Percentiles rank a stretch among this genome's conserved stretches.
Conservation (phyloP, 2,888 invertebrate genomes). For the Tetropium fuscum region DNA sequence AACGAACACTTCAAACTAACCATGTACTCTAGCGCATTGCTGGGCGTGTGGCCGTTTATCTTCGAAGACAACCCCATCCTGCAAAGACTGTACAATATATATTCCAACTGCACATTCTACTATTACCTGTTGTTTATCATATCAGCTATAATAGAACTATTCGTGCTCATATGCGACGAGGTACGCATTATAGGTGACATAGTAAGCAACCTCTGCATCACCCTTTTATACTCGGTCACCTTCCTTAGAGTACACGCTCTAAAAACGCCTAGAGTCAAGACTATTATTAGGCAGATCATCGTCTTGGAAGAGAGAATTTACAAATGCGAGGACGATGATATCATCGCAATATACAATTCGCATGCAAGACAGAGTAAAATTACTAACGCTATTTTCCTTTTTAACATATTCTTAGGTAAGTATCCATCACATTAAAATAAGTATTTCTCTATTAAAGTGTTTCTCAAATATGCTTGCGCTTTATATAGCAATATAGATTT, state of each 20-base stretch:
- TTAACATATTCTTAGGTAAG: constrained; percentile 38
- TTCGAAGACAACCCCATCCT: constrained; percentile 33
- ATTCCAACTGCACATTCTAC: constrained; percentile 28
- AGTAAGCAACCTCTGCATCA: constrained; percentile 42
- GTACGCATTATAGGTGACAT: constrained; percentile 33
- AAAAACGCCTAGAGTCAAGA: constrained; percentile 31
- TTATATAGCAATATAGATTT: too few relatives aligned
- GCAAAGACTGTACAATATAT: constrained; percentile 28
- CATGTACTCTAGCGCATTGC: constrained; percentile 33
- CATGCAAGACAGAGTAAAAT: constrained; percentile 35
- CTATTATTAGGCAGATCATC: constrained; percentile 40
- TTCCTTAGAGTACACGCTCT: constrained; percentile 39
- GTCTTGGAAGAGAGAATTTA: constrained; percentile 38
- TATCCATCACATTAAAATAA: too few relatives aligned
- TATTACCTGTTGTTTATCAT: constrained; percentile 28
- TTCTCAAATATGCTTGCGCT: too few relatives aligned
- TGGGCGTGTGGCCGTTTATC: constrained; percentile 37
- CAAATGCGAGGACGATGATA: constrained; percentile 30
- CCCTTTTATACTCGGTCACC: constrained; percentile 41
- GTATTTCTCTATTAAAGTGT: too few relatives aligned
- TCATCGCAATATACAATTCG: constrained; percentile 34
- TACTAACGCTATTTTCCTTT: constrained; percentile 34
- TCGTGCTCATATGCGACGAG: constrained; percentile 22
- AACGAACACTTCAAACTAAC: constrained; percentile 34
- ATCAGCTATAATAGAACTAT: constrained; percentile 29